Evolutionary conservation across 2,797 vertebrate genomes (phyloP).

Genomic region (Aplochiton taeniatus): DNA sequence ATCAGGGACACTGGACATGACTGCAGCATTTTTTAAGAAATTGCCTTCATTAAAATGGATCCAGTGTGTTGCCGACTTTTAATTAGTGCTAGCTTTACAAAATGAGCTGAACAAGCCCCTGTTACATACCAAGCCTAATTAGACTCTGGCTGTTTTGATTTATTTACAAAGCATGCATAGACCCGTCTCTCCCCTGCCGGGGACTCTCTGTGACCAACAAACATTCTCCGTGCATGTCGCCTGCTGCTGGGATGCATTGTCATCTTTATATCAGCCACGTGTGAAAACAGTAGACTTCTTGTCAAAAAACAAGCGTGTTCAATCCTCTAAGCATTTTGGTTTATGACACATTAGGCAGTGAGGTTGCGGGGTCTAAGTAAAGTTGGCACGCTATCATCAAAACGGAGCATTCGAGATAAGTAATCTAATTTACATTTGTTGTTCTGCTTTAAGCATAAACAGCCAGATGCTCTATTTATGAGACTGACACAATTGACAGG

Average conservation of each 20-base stretch:
- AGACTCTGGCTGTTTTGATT: constrained; percentile 30
- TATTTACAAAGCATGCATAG: constrained; percentile 36
- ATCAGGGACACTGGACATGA: constrained; percentile 1
- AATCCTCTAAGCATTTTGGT: constrained; percentile 22
- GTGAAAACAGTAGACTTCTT: constrained; percentile 27
- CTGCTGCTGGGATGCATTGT: constrained; percentile 6
- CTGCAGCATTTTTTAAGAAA: constrained; percentile 12
- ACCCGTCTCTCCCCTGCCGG: constrained; percentile 25
- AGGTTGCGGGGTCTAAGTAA: constrained; percentile 31
- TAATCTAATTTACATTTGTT: constrained; percentile 48
- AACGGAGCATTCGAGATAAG: constrained; percentile 39
- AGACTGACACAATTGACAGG: constrained; percentile 43
- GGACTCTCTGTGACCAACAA: constrained; percentile 31
- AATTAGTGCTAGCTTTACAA: constrained; percentile 31
- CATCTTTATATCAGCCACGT: constrained; percentile 19
- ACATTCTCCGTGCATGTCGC: constrained; percentile 12
- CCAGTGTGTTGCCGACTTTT: constrained; percentile 29
- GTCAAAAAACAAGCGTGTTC: constrained; percentile 23
- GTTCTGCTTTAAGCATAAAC: constrained; percentile 38
- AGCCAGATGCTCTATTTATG: constrained; percentile 46
- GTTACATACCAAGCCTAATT: constrained; percentile 46
- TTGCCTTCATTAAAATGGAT: constrained; percentile 12
- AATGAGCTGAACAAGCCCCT: constrained; percentile 35
- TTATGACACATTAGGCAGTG: constrained; percentile 39
- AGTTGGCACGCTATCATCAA: constrained; percentile 18